Base-by-base conservation (phyloP, 2,888 invertebrate species). In the Nudaria mundana region DNA sequence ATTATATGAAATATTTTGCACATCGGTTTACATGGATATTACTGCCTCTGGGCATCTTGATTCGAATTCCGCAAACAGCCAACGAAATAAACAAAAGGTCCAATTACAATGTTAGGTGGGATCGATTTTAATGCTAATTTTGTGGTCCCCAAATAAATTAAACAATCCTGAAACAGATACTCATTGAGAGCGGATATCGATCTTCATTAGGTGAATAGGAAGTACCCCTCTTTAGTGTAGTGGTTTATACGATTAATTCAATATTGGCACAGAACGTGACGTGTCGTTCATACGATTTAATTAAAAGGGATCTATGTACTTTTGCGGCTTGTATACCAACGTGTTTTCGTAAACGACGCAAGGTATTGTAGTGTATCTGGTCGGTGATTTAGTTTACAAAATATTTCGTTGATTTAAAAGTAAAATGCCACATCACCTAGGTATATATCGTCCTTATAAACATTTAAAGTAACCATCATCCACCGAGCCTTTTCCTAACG, bases 81-180 rank as follows among this genome's bases (percentile, higher is more conserved):
- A 41, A 18, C 18, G 40, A 47, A 46, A 52, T 72, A 74, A 76
- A 75, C 71, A 76, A 58, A 59, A 58, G 61, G 42, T 55, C 60
- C 68, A 75, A 77, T 78, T 73, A 79, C 73, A 71, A 72, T 71
- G 66, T 67, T 56, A 62, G 62, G 39, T 12, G 56, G 45, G 46
- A 65, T 57, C 67, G 67, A 69, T 70, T 69, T 66, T 57, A 52
- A 80, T 80, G 78, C 70, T 71, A 80, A 80, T 79, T 71, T 65
- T 53, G 52, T 56, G 50, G 65, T 66, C 65, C 67, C 69, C 68
- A 70, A 76, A 76, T 80, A 76, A 75, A 76, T 78, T 75, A 68
- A 66, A 62, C 67, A 57, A 59, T 63, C 40, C 56, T 42, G 49
- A 48, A 63, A 64, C 65, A 56, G 53, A 60, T 60, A 48, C 43